phyloP scores from a whole-genome alignment of 1,140 invertebrate species.

The Neodiprion fabricii region DNA sequence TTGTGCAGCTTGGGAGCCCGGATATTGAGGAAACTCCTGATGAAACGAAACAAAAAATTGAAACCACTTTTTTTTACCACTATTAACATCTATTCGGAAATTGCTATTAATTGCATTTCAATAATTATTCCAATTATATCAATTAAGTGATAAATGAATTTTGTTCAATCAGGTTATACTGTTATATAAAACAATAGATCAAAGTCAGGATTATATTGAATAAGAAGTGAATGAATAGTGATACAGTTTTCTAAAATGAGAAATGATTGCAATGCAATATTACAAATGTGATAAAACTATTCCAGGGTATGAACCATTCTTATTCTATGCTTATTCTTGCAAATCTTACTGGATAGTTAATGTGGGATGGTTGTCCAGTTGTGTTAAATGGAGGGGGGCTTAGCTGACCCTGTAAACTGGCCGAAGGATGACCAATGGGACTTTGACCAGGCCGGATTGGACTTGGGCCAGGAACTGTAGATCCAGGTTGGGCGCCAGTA shows the following conservation, averaged over 20 bases:
- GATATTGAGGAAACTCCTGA: conserved; percentile 57
- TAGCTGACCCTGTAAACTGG: conserved; percentile 57
- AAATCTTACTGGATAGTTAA: conserved; percentile 65
- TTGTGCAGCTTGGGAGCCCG: conserved; percentile 63
- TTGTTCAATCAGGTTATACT: no score
- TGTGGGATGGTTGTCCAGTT: conserved; percentile 62
- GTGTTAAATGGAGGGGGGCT: conserved; percentile 62
- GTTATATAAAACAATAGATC: conserved; percentile 38
- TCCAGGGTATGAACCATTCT: no score
- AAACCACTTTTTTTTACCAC: conserved; percentile 21
- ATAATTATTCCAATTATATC: no score
- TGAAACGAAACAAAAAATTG: conserved; percentile 23
- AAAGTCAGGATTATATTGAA: conserved; percentile 15
- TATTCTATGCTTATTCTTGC: conserved; percentile 14
- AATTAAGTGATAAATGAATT: no score
- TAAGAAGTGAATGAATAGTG: conserved; percentile 23
- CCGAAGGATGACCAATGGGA: conserved; percentile 68
- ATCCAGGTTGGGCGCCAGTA: conserved; percentile 55
- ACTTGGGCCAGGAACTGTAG: conserved; percentile 56
- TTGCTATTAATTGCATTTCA: no score
- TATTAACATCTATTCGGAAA: no score
- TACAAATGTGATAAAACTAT: conserved; percentile 26
- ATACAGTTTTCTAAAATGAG: no score
- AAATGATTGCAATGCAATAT: no score
- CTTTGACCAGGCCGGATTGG: conserved; percentile 62